Evolutionary conservation across 2,888 invertebrate species (phyloP), one percentile per base, ranked within the genome.

Genomic region (Drosophila infuscata): DNA sequence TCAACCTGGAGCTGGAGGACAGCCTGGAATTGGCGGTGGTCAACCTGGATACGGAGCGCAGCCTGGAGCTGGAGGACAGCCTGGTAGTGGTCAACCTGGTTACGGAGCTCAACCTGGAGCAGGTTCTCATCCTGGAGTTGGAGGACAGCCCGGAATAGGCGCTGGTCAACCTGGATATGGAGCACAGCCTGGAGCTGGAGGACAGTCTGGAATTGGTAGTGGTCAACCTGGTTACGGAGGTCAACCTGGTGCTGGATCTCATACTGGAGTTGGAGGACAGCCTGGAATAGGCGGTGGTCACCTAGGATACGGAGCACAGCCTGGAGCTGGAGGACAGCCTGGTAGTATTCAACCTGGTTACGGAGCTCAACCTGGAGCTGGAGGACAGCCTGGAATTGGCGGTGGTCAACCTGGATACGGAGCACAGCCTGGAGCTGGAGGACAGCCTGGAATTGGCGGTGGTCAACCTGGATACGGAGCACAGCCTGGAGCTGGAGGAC

Each of bases 21-120:
- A 51, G 49, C 63, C 52, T 20, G 75, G 64, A 32, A n/a, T 29
- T 48, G 72, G 71, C 5, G 65, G 62, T 25, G 68, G 70, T 1
- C 67, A 62, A 17, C 62, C 53, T 25, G 77, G 72, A n/a, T 66
- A 41, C 9, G 33, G n/a, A 20, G 1, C 52, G 1, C 70, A 61
- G 35, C 30, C 61, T 1, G 54, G 61, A 33, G 11, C 15, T 12
- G 35, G 66, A 3, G 38, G 29, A 7, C 32, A 62, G 17, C 20
- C 60, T 12, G 69, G 69, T 3, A 8, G 17, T 8, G 17, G 38
- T 0, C 38, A 17, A 38, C 38, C 17, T 38, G 38, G 17, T 17
- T 38, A 38, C 1, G 7, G 7, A 38, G 0, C 17, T 1, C 70
- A 60, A 29, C 32, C 61, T 2, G 53, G 63, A 25, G 12, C 35